These are phyloP conservation scores for Musca vetustissima DNA, from an alignment of 1,140 invertebrate genomes.

Conservation along the genomic window DNA sequence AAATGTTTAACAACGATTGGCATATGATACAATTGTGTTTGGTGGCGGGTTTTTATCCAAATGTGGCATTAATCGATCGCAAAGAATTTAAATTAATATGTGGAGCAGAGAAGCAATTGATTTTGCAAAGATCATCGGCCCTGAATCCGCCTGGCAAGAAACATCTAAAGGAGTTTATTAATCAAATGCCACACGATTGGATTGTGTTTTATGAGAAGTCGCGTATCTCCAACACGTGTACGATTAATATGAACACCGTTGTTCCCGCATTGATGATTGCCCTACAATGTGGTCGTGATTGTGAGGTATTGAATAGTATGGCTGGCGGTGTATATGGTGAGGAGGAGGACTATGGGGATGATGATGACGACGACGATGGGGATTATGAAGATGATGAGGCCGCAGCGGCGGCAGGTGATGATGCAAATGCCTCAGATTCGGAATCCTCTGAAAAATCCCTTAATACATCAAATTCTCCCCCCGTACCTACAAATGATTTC, in stretches of 20 bases:
- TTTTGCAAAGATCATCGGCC: slow-evolving; percentile 74
- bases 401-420: background rate
- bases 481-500: background rate
- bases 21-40: slow-evolving; percentile 87
- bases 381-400: slow-evolving; percentile 21
- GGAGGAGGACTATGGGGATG: slow-evolving; percentile 15
- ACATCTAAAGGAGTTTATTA: slow-evolving; percentile 47
- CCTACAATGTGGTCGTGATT: slow-evolving; percentile 67
- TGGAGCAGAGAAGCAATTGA: slow-evolving; percentile 72
- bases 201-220: slow-evolving; percentile 82
- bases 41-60: slow-evolving; percentile 84
- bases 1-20: slow-evolving; percentile 68
- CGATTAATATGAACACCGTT: slow-evolving; percentile 73
- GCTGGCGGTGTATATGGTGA: background rate
- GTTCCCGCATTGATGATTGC: slow-evolving; percentile 78
- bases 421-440: background rate
- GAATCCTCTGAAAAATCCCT: background rate
- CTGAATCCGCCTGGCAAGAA: slow-evolving; percentile 56
- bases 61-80: slow-evolving; percentile 68
- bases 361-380: slow-evolving; percentile 22
- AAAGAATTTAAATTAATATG: slow-evolving; percentile 56
- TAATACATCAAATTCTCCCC: background rate
- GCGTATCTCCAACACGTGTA: slow-evolving; percentile 64
- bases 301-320: background rate
- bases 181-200: slow-evolving; percentile 75